Conservation (phyloP, 2,888 invertebrate genomes). For the Meandrusa payeni region DNA sequence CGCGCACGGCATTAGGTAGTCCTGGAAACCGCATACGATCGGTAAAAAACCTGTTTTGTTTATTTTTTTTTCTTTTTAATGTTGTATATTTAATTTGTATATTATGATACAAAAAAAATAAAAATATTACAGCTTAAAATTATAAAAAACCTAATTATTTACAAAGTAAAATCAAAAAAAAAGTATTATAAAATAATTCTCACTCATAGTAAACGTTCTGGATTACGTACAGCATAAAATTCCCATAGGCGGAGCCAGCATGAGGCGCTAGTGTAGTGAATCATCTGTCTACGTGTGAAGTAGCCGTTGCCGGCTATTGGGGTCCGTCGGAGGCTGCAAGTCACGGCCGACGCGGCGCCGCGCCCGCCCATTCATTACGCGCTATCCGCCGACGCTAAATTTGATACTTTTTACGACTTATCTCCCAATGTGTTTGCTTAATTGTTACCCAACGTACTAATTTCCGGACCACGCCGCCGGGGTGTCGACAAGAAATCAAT, state of each 20-base stretch:
- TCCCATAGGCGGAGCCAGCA: neutral
- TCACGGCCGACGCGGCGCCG: constrained; percentile 65
- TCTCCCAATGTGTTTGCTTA: constrained; percentile 36
- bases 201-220: neutral
- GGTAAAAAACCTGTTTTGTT: too few species aligned
- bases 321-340: constrained; percentile 53
- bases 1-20: too few species aligned
- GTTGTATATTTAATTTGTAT: too few species aligned
- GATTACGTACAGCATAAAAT: neutral
- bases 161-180: too few species aligned
- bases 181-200: too few species aligned
- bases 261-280: constrained; percentile 2
- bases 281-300: constrained; percentile 35
- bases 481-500: neutral
- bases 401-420: constrained; percentile 50
- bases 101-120: too few species aligned
- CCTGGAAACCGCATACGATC: too few species aligned
- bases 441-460: constrained; percentile 31
- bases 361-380: constrained; percentile 59
- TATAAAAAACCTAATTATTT: too few species aligned
- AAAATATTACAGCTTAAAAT: too few species aligned
- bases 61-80: too few species aligned
- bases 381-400: constrained; percentile 54
- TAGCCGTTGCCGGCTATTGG: constrained; percentile 27
- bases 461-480: constrained; percentile 11